Evolutionary conservation across 2,797 vertebrate species (phyloP), one percentile per base, ranked within the genome.

Genomic region (Scolopax bukidnonensis): DNA sequence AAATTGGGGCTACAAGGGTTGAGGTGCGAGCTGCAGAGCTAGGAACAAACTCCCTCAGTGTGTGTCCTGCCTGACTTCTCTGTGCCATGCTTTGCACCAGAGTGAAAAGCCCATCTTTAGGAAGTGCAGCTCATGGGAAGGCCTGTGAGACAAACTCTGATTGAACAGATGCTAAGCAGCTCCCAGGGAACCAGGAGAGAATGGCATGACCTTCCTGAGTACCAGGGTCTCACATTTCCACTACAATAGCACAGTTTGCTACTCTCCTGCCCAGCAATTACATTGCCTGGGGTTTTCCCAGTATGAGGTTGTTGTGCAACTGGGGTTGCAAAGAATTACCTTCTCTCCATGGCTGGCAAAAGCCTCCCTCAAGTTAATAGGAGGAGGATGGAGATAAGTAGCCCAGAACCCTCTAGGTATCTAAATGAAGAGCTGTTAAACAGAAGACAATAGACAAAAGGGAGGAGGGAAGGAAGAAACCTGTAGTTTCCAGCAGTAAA

Each of bases 81-180:
- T 0, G 0, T 60, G 68, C 56, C 43, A 16, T 0, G 2, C 50
- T 87, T 53, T 47, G 57, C 19, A 6, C 50, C 41, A 41, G 38
- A 45, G 38, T 30, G 56, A 30, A 24, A 25, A 24, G 38, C 33
- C 54, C 25, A 4, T 8, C 48, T 36, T 47, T 21, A 67, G 65
- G 64, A 85, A 67, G 25, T 5, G 4, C 50, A 85, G 27, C 54
- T 85, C 38, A 6, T 0, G 1, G 28, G 50, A 89, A 48, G 38
- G 65, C 47, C 48, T 67, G n/a, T 17, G 43, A 84, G 65, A 43
- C 48, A 84, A 91, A 60, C 36, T 27, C 5, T 0, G 6, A 16
- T 18, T 67, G 43, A 87, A 36, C 10, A 51, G 48, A 57, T 33
- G 51, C 51, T 69, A 15, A 87, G 65, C 45, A 87, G 33, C 64